A percentile compares a stretch with the other conserved stretches of the same genome.
phyloP scores from a whole-genome alignment of 1,140 invertebrate species.

The Stenopsyche tienmushanensis region DNA sequence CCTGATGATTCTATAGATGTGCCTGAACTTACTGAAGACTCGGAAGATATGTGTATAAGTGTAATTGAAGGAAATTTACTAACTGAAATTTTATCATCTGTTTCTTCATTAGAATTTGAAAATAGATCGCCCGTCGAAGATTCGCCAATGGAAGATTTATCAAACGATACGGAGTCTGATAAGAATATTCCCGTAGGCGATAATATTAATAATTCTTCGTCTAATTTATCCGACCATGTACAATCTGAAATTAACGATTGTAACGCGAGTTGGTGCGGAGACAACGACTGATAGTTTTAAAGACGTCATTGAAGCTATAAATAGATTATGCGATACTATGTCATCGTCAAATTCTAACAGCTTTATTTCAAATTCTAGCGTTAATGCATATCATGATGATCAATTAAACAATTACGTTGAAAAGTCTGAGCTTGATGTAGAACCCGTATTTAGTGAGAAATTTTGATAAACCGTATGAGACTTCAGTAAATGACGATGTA shows the following conservation, averaged over 20 bases:
- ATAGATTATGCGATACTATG: slow-evolving; percentile 54
- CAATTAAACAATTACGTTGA: slow-evolving; percentile 11
- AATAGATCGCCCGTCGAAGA: slow-evolving; percentile 14
- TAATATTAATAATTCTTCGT: slow-evolving; percentile 19
- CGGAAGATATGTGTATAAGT: slow-evolving; percentile 26
- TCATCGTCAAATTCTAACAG: slow-evolving; percentile 47
- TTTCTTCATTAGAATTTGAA: slow-evolving; percentile 18
- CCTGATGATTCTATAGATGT: not conserved
- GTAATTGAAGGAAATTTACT: slow-evolving; percentile 37
- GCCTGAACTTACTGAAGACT: not conserved
- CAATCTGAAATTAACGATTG: too few species aligned
- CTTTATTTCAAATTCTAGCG: not conserved
- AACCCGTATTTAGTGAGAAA: too few species aligned
- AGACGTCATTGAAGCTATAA: slow-evolving; percentile 56
- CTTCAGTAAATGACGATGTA: too few species aligned
- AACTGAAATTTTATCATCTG: slow-evolving; percentile 38
- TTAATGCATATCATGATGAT: slow-evolving; percentile 13
- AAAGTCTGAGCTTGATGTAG: slow-evolving; percentile 6
- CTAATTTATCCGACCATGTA: too few species aligned
- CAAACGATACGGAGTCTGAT: too few species aligned
- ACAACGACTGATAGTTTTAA: slow-evolving; percentile 51
- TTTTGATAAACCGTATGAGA: too few species aligned
- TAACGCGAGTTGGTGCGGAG: slow-evolving; percentile 39
- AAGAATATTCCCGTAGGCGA: too few species aligned
- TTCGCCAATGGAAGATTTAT: too few species aligned